Evolutionary conservation across 2,797 vertebrate species (phyloP).

Genomic region (Gymnoscopelus braueri): DNA sequence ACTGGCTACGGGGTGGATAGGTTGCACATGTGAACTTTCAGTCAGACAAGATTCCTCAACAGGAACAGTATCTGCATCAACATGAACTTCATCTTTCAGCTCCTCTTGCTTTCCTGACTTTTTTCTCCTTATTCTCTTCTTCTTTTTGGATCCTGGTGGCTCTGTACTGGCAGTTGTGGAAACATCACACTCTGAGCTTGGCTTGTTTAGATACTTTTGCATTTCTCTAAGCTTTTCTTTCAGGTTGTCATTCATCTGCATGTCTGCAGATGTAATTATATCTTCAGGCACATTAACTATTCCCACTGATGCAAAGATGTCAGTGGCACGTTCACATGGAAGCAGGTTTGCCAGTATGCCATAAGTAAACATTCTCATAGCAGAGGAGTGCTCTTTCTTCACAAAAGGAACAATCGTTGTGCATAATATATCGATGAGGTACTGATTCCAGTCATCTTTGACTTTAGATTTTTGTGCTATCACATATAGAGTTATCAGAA

Average conservation of each 20-base stretch:
- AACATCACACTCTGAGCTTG: background rate
- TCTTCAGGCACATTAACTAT: constrained; percentile 33
- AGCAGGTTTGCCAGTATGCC: constrained; percentile 21
- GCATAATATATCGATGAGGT: constrained; percentile 27
- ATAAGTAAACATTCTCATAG: background rate
- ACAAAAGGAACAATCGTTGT: constrained; percentile 28
- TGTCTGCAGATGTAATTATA: constrained; percentile 25
- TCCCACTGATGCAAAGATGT: constrained; percentile 19
- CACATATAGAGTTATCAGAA: constrained; percentile 40
- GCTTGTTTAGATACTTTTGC: constrained; percentile 1
- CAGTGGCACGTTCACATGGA: constrained; percentile 9
- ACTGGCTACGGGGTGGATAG: background rate
- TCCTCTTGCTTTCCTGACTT: too few relatives aligned
- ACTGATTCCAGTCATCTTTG: constrained; percentile 13
- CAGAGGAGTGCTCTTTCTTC: fast-evolving
- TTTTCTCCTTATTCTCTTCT: too few relatives aligned
- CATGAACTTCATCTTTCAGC: too few relatives aligned
- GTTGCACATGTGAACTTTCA: background rate
- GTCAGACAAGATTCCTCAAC: too few relatives aligned
- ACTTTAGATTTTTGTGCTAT: constrained; percentile 61
- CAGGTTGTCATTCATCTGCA: constrained; percentile 14
- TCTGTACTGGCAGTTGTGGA: background rate
- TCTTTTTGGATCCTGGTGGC: too few relatives aligned
- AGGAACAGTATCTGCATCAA: too few relatives aligned
- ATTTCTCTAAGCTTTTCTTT: constrained; percentile 40